Conservation (phyloP, 2,797 vertebrate genomes). For the Tamandua tetradactyla region DNA sequence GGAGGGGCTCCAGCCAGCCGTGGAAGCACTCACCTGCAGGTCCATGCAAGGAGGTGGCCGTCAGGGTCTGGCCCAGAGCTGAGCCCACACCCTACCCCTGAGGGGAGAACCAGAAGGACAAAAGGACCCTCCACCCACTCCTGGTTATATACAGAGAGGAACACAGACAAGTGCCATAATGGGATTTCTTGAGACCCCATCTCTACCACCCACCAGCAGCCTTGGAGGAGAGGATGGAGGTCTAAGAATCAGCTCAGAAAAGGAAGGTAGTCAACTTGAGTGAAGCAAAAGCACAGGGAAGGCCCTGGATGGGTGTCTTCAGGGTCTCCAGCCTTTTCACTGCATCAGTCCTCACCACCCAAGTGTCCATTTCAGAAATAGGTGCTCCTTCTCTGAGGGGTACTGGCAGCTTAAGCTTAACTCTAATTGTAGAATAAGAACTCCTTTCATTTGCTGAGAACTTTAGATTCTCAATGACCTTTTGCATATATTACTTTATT, state of each 20-base stretch:
- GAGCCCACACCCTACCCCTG: neutral
- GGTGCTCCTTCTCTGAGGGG: neutral
- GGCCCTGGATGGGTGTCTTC: neutral
- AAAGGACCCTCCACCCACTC: neutral
- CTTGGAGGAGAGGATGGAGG: neutral
- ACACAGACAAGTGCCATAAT: neutral
- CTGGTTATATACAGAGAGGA: neutral
- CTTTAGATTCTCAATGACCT: neutral
- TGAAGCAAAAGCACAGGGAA: neutral
- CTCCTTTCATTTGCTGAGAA: neutral
- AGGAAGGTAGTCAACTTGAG: neutral
- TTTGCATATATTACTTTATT: neutral
- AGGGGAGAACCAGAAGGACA: neutral
- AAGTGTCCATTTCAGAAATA: neutral
- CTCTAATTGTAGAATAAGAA: neutral
- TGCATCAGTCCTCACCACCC: neutral
- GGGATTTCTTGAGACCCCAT: neutral
- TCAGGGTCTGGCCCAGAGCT: constrained; percentile 79
- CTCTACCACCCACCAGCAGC: neutral
- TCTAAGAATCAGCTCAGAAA: neutral
- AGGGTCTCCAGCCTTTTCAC: neutral
- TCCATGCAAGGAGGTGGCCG: neutral
- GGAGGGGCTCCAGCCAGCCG: constrained; percentile 95
- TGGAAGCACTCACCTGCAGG: constrained; percentile 95
- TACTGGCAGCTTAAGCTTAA: neutral